phyloP scores from a whole-genome alignment of 2,888 invertebrate genomes.

The Ophion costatus region DNA sequence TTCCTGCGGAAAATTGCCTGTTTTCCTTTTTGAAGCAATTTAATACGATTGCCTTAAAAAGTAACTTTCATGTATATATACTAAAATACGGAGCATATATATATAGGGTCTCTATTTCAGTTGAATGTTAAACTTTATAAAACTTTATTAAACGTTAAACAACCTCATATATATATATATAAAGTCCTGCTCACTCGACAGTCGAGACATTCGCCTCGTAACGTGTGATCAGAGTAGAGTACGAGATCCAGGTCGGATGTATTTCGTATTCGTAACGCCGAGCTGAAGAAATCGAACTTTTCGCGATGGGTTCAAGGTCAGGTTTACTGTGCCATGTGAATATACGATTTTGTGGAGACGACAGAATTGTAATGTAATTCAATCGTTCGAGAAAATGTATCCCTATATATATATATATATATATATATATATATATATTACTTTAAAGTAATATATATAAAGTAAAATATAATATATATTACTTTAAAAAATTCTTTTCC shows the following conservation, averaged over 20 bases:
- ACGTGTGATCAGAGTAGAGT: slow-evolving; percentile 47
- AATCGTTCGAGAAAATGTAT: no score
- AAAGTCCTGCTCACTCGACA: slow-evolving; percentile 15
- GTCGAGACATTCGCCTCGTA: slow-evolving; percentile 1
- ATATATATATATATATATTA: no score
- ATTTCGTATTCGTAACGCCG: slow-evolving; percentile 52
- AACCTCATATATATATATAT: background rate
- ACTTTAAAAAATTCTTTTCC: no score
- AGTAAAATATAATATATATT: no score
- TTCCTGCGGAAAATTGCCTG: slow-evolving; percentile 30
- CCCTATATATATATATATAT: background rate
- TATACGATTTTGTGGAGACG: background rate
- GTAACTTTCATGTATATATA: background rate
- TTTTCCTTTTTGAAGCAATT: slow-evolving; percentile 34
- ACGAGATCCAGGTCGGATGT: slow-evolving; percentile 64
- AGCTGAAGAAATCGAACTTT: slow-evolving; percentile 50
- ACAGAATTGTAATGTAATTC: background rate
- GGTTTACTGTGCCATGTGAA: background rate
- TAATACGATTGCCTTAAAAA: slow-evolving; percentile 21
- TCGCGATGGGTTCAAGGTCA: slow-evolving; percentile 52
- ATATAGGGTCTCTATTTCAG: no score
- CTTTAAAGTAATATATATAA: no score
- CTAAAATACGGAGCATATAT: no score
- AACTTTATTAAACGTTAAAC: background rate
- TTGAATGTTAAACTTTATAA: no score